A percentile compares a stretch with the other conserved stretches of the same genome.
These are phyloP conservation scores for Penaeus japonicus DNA, from an alignment of 1,140 invertebrate species.

Conservation along the genomic window DNA sequence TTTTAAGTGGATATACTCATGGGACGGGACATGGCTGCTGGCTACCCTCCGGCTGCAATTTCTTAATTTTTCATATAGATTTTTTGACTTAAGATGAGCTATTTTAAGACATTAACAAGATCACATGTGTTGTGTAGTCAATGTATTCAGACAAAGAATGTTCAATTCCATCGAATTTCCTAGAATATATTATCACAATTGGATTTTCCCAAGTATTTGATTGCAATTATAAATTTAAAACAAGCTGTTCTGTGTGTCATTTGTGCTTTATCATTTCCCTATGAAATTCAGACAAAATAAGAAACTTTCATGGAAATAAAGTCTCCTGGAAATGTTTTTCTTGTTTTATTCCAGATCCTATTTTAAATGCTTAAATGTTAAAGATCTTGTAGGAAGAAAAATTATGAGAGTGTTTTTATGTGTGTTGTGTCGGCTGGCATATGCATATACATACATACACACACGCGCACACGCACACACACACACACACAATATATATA, in stretches of 20 bases:
- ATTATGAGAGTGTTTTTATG: slow-evolving; percentile 17
- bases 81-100: slow-evolving; percentile 51
- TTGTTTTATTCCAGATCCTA: not conserved
- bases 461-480: slow-evolving; percentile 36
- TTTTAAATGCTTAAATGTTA: not conserved
- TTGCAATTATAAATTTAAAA: slow-evolving; percentile 48
- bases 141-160: slow-evolving; percentile 50
- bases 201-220: slow-evolving; percentile 38
- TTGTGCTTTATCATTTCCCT: slow-evolving; percentile 55
- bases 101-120: slow-evolving; percentile 55
- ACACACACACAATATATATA: slow-evolving; percentile 32
- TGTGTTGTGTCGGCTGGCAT: not conserved
- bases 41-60: slow-evolving; percentile 50
- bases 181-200: slow-evolving; percentile 45
- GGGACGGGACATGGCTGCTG: slow-evolving; percentile 48
- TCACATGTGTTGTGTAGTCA: slow-evolving; percentile 56
- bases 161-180: slow-evolving; percentile 51
- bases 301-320: slow-evolving; percentile 55
- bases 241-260: slow-evolving; percentile 52
- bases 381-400: not conserved
- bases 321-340: slow-evolving; percentile 43
- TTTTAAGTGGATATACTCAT: slow-evolving; percentile 49
- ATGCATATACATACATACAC: slow-evolving; percentile 31
- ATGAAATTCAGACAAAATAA: slow-evolving; percentile 48
- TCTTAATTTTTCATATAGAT: slow-evolving; percentile 55